phyloP scores from a whole-genome alignment of 2,797 vertebrate genomes.

The Microcaecilia unicolor region DNA sequence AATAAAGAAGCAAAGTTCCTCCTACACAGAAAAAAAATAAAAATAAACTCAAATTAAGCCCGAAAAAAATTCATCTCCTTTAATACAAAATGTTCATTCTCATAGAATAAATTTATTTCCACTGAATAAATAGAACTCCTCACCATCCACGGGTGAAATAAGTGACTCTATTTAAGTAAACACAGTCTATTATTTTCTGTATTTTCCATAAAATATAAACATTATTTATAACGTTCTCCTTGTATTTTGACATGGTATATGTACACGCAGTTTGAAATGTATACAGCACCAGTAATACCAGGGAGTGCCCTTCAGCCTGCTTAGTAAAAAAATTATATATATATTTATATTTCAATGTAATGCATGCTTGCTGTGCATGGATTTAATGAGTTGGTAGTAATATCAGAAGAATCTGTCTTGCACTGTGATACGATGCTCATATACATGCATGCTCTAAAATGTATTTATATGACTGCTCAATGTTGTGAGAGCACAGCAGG shows the following conservation, averaged over 20 bases:
- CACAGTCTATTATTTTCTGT: slow-evolving; percentile 28
- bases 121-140: slow-evolving; percentile 46
- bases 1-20: too few species aligned
- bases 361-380: slow-evolving; percentile 5
- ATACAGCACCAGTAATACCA: slow-evolving; percentile 37
- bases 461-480: slow-evolving; percentile 17
- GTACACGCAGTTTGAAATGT: slow-evolving; percentile 24
- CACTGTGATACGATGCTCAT: slow-evolving; percentile 19
- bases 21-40: slow-evolving; percentile 17
- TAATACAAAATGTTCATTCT: slow-evolving; percentile 52
- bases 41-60: slow-evolving; percentile 35
- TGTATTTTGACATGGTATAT: slow-evolving; percentile 34
- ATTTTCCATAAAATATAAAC: slow-evolving; percentile 47
- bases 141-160: slow-evolving; percentile 13
- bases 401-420: slow-evolving; percentile 24
- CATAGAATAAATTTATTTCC: slow-evolving; percentile 48
- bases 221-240: slow-evolving; percentile 29
- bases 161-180: slow-evolving; percentile 22
- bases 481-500: not conserved
- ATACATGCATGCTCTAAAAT: slow-evolving; percentile 12
- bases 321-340: slow-evolving; percentile 26
- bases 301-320: slow-evolving; percentile 34
- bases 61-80: slow-evolving; percentile 41
- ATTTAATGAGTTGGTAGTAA: slow-evolving; percentile 1
- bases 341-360: slow-evolving; percentile 6